Conservation (phyloP, 2,888 invertebrate genomes). For the Koerneria pararmatus region DNA sequence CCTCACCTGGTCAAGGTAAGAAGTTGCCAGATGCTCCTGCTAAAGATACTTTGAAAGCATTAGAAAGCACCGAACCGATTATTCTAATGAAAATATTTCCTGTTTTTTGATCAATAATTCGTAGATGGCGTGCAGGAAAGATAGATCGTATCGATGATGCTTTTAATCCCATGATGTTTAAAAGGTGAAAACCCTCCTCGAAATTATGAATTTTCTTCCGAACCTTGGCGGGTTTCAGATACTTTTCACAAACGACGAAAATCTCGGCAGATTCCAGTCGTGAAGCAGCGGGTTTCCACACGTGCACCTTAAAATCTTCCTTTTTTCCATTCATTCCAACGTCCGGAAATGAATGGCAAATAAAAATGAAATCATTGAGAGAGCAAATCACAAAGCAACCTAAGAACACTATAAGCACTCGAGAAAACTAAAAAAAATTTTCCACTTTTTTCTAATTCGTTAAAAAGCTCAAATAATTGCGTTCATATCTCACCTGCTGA, state of each 20-base stretch:
- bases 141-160: too few species aligned
- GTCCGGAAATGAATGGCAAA: too few species aligned
- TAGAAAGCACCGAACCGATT: too few species aligned
- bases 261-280: constrained; percentile 98
- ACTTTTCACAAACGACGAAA: constrained; percentile 92
- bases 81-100: too few species aligned
- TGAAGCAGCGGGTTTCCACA: constrained; percentile 97
- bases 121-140: too few species aligned
- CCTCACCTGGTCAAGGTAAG: too few species aligned
- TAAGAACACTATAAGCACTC: not conserved
- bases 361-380: not conserved
- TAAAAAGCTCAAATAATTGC: not conserved
- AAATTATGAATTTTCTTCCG: not conserved
- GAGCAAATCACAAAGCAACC: not conserved
- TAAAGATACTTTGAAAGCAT: too few species aligned
- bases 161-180: too few species aligned
- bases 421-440: constrained; percentile 3
- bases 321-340: not conserved
- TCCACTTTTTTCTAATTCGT: not conserved
- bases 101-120: too few species aligned
- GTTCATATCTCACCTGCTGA: too few species aligned
- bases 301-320: constrained; percentile 71
- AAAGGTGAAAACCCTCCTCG: too few species aligned
- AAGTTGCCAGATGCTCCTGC: too few species aligned
- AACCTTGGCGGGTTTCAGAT: constrained; percentile 73